Percentiles rank a stretch among this genome's conserved stretches.
Conservation (phyloP, 2,888 invertebrate species). For the Venusia cambrica region DNA sequence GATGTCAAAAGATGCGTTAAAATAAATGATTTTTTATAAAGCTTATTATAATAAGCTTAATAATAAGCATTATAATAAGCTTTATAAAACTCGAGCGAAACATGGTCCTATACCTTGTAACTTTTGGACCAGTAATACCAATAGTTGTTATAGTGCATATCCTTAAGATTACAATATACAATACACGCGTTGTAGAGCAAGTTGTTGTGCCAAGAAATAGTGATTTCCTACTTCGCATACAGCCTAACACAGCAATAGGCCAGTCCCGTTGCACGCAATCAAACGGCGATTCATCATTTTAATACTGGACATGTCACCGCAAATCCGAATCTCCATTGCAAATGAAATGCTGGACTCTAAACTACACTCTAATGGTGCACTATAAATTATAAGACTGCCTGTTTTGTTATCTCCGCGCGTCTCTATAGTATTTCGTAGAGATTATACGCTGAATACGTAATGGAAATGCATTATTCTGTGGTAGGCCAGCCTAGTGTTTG, state of each 20-base stretch:
- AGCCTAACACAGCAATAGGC: slow-evolving; percentile 20
- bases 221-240: no score
- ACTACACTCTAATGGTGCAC: slow-evolving; percentile 65
- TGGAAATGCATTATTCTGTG: slow-evolving; percentile 56
- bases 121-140: no score
- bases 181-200: no score
- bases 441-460: slow-evolving; percentile 70
- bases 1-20: no score
- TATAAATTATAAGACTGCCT: slow-evolving; percentile 70
- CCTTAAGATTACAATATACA: no score
- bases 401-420: slow-evolving; percentile 67
- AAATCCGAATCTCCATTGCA: slow-evolving; percentile 76
- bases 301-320: slow-evolving; percentile 75
- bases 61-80: no score
- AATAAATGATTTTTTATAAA: no score
- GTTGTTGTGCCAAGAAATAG: no score
- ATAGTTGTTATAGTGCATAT: no score
- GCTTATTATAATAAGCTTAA: no score
- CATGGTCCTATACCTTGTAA: no score
- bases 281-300: slow-evolving; percentile 74
- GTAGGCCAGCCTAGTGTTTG: slow-evolving; percentile 22
- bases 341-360: slow-evolving; percentile 66
- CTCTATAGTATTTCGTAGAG: slow-evolving; percentile 71
- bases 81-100: no score
- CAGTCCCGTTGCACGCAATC: slow-evolving; percentile 50